A percentile compares a stretch with the other conserved stretches of the same genome.
phyloP scores from a whole-genome alignment of 2,888 invertebrate species.

The Scaeva pyrastri region DNA sequence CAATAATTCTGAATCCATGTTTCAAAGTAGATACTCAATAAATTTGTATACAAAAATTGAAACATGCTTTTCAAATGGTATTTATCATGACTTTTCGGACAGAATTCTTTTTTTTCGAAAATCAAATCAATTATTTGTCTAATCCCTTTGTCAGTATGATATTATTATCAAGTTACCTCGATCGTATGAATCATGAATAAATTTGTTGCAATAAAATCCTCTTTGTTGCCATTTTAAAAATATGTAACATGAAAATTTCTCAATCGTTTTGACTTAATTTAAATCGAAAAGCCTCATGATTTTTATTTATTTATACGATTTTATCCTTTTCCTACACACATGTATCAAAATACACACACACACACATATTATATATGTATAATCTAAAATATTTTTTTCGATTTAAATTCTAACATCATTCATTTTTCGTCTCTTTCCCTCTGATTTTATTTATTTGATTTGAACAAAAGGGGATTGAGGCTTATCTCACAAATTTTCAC shows the following conservation, averaged over 20 bases:
- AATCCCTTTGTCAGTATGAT: too few species aligned
- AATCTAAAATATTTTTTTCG: neutral
- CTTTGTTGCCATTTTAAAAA: too few species aligned
- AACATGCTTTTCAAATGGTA: too few species aligned
- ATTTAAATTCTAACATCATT: neutral
- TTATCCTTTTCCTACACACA: neutral
- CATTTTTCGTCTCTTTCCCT: neutral
- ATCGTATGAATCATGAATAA: neutral
- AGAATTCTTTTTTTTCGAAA: too few species aligned
- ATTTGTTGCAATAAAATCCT: neutral
- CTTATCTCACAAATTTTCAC: slow-evolving; percentile 27
- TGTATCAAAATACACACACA: too few species aligned
- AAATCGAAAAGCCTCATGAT: neutral
- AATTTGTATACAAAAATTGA: too few species aligned
- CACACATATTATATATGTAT: neutral
- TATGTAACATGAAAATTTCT: too few species aligned
- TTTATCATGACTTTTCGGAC: too few species aligned
- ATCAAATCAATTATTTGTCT: too few species aligned
- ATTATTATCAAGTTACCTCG: too few species aligned
- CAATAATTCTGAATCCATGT: too few species aligned
- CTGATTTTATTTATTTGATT: slow-evolving; percentile 5
- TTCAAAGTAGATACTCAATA: too few species aligned
- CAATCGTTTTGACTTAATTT: slow-evolving; percentile 1
- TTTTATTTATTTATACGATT: neutral
- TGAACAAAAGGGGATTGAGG: slow-evolving; percentile 19